phyloP scores from a whole-genome alignment of 2,113 vertebrate species.

The Indicator indicator region DNA sequence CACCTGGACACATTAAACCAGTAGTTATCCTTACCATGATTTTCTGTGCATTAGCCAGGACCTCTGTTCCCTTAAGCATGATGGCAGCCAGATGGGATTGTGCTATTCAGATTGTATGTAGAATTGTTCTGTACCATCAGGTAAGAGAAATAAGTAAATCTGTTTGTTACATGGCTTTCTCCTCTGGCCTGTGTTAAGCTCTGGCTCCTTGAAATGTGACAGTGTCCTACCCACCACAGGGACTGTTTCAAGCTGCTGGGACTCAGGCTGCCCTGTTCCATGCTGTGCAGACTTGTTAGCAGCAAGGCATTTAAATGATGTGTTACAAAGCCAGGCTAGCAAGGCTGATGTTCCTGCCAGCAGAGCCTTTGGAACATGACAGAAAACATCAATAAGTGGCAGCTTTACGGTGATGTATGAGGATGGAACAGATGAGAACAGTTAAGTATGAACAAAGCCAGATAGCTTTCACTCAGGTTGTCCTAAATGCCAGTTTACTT shows the following conservation, averaged over 20 bases:
- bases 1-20: not conserved
- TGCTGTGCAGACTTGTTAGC: not conserved
- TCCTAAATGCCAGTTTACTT: not conserved
- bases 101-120: not conserved
- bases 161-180: not conserved
- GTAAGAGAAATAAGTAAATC: not conserved
- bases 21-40: not conserved
- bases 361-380: not conserved
- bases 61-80: not conserved
- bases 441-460: not conserved
- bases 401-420: not conserved
- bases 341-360: not conserved
- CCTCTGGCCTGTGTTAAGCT: not conserved
- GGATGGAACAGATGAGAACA: not conserved
- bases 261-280: not conserved
- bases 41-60: not conserved
- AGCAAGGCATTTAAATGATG: not conserved
- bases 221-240: not conserved
- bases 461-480: not conserved
- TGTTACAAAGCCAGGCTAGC: not conserved
- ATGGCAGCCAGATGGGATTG: not conserved
- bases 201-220: not conserved
- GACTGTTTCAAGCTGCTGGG: not conserved
- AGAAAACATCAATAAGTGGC: not conserved
- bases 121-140: not conserved